A percentile compares a stretch with the other conserved stretches of the same genome.
phyloP scores from a whole-genome alignment of 2,113 vertebrate species.

The Nymphicus hollandicus region DNA sequence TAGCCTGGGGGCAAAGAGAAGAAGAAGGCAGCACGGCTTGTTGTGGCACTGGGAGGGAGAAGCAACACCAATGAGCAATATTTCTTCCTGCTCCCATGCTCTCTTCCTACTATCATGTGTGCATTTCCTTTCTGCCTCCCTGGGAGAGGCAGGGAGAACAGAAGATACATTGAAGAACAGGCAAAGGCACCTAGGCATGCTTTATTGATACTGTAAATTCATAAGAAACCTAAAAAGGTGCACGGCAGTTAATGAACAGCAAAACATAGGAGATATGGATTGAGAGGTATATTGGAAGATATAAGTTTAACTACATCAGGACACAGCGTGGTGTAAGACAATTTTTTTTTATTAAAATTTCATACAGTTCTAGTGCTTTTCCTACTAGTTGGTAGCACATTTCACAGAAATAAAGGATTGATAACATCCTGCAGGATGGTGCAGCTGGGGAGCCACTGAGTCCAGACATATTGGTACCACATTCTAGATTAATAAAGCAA shows the following conservation, averaged over 20 bases:
- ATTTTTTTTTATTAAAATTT: conserved; percentile 14
- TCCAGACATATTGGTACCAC: conserved; percentile 20
- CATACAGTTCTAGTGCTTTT: neutral
- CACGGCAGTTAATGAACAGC: neutral
- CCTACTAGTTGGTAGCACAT: neutral
- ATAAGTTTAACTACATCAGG: neutral
- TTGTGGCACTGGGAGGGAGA: neutral
- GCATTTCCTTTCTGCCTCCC: neutral
- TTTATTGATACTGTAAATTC: neutral
- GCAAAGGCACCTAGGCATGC: neutral
- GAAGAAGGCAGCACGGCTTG: neutral
- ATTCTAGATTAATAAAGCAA: conserved; percentile 55
- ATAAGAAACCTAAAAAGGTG: neutral
- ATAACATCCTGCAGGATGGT: conserved; percentile 1
- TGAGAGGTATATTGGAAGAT: neutral
- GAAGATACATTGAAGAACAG: neutral
- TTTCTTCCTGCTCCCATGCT: neutral
- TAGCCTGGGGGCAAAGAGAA: neutral
- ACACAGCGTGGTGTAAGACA: neutral
- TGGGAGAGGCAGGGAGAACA: neutral
- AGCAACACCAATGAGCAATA: neutral
- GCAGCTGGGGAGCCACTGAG: conserved; percentile 15
- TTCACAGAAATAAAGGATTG: conserved; percentile 12
- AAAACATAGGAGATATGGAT: neutral
- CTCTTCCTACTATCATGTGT: neutral